Evolutionary conservation across 2,888 invertebrate species (phyloP).

Genomic region (Steinernema hermaphroditum): DNA sequence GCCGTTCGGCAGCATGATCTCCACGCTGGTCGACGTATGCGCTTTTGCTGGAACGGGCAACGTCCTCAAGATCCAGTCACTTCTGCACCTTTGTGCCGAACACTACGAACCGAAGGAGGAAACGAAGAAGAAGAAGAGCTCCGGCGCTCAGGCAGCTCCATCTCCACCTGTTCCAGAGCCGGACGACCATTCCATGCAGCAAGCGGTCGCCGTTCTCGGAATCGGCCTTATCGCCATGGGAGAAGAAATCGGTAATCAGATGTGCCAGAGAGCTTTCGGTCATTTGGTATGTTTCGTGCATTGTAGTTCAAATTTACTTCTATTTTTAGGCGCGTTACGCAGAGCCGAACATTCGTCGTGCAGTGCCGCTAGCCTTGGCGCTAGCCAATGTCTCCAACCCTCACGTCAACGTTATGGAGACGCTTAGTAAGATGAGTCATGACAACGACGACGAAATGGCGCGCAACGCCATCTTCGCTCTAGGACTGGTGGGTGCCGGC

Average conservation of each 20-base stretch:
- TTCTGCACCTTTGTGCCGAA: slow-evolving; percentile 95
- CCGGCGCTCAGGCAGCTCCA: background rate
- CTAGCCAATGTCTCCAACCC: slow-evolving; percentile 84
- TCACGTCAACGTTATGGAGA: slow-evolving; percentile 91
- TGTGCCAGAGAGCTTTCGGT: slow-evolving; percentile 63
- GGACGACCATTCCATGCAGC: slow-evolving; percentile 72
- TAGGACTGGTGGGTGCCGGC: slow-evolving; percentile 85
- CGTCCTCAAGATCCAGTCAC: slow-evolving; percentile 94
- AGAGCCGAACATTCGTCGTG: slow-evolving; percentile 90
- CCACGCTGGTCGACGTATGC: slow-evolving; percentile 93
- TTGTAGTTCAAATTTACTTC: background rate
- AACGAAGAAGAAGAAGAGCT: slow-evolving; percentile 32
- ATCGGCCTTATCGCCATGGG: slow-evolving; percentile 97
- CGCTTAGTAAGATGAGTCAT: slow-evolving; percentile 96
- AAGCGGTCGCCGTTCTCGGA: slow-evolving; percentile 93
- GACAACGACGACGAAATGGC: slow-evolving; percentile 96
- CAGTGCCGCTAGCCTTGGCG: slow-evolving; percentile 93
- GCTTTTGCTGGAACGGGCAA: slow-evolving; percentile 98
- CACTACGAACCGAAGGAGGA: slow-evolving; percentile 70
- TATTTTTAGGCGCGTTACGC: slow-evolving; percentile 82
- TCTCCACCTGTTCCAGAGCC: background rate
- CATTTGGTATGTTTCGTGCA: slow-evolving; percentile 52
- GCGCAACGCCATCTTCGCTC: slow-evolving; percentile 95
- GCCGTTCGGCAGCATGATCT: slow-evolving; percentile 92
- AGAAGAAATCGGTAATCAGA: slow-evolving; percentile 91